Conservation (phyloP, 2,888 invertebrate genomes). For the Quadriops clusia region DNA sequence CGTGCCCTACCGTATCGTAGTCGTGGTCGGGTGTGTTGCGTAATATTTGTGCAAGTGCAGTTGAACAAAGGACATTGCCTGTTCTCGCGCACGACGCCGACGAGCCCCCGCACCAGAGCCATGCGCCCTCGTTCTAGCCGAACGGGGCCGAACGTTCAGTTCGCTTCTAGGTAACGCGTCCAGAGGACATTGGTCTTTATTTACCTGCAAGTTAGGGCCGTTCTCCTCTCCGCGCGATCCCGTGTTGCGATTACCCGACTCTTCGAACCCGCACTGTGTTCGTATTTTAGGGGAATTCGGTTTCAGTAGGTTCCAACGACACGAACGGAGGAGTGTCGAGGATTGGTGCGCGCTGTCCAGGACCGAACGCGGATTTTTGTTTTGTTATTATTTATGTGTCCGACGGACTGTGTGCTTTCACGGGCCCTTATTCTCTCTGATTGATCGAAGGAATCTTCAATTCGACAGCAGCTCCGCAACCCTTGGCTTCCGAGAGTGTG, state of each 20-base stretch:
- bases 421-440: constrained; percentile 1
- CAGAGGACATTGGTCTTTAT: constrained; percentile 42
- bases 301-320: too few species aligned
- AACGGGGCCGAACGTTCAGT: constrained; percentile 38
- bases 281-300: constrained; percentile 34
- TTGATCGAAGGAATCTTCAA: too few species aligned
- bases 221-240: too few species aligned
- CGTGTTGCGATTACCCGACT: too few species aligned
- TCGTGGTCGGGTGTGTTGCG: constrained; percentile 24
- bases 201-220: constrained; percentile 9
- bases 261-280: constrained; percentile 31
- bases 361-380: constrained; percentile 29
- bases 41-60: constrained; percentile 33
- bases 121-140: constrained; percentile 20
- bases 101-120: constrained; percentile 25
- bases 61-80: constrained; percentile 29
- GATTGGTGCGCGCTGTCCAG: constrained; percentile 28
- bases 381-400: constrained; percentile 29
- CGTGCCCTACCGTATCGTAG: too few species aligned
- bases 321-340: constrained; percentile 31
- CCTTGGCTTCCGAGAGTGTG: constrained; percentile 16
- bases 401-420: neutral
- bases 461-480: constrained; percentile 2
- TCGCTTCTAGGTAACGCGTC: constrained; percentile 39
- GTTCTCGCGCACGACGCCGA: constrained; percentile 7